Percentiles rank a stretch among this genome's conserved stretches.
Conservation (phyloP, 2,888 invertebrate genomes). For the Dynastes grantii region DNA sequence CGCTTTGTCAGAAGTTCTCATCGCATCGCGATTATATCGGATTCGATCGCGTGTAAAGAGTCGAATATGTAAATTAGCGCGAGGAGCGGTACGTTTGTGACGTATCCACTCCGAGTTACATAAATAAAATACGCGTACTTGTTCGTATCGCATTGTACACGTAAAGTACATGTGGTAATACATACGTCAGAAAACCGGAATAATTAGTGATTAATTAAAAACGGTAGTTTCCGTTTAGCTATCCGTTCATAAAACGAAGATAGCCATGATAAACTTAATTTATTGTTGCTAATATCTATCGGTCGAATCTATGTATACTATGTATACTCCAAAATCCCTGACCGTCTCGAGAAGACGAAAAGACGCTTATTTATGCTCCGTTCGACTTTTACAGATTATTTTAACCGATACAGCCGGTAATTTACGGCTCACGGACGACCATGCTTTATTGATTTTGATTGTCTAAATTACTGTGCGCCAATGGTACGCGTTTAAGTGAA, state of each 20-base stretch:
- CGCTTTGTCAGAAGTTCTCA: slow-evolving; percentile 24
- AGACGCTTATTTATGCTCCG: slow-evolving; percentile 42
- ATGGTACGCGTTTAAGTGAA: slow-evolving; percentile 29
- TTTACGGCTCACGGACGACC: slow-evolving; percentile 40
- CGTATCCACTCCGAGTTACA: slow-evolving; percentile 8
- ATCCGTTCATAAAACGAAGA: slow-evolving; percentile 37
- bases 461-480: slow-evolving; percentile 40
- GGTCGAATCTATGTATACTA: slow-evolving; percentile 31
- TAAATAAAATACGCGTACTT: slow-evolving; percentile 3
- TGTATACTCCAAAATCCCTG: slow-evolving; percentile 27
- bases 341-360: slow-evolving; percentile 32
- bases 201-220: slow-evolving; percentile 52
- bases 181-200: slow-evolving; percentile 50
- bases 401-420: slow-evolving; percentile 35
- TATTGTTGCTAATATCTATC: slow-evolving; percentile 40
- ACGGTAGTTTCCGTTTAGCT: slow-evolving; percentile 51
- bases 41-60: slow-evolving; percentile 41
- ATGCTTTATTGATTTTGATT: slow-evolving; percentile 45
- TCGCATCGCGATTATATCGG: slow-evolving; percentile 17
- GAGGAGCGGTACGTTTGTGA: slow-evolving; percentile 19
- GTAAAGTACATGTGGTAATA: slow-evolving; percentile 4
- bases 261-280: slow-evolving; percentile 36
- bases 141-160: neutral
- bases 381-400: slow-evolving; percentile 47
- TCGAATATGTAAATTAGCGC: slow-evolving; percentile 38